Percentiles rank a stretch among this genome's conserved stretches.
Conservation (phyloP, 2,888 invertebrate species). For the Aspidiotus destructor region DNA sequence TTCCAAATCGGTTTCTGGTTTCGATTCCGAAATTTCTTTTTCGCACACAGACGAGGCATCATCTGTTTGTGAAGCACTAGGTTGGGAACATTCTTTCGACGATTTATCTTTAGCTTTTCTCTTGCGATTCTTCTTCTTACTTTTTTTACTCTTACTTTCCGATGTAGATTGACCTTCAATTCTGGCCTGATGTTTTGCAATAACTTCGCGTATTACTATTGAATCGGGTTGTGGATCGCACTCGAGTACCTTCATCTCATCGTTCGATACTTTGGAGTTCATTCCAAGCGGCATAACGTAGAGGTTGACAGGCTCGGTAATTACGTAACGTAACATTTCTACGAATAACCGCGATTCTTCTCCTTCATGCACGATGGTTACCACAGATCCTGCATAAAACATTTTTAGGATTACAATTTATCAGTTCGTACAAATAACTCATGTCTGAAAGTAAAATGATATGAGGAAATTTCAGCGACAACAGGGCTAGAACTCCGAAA, state of each 20-base stretch:
- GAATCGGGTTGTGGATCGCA: conserved; percentile 3
- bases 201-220: background rate
- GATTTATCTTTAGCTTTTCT: background rate
- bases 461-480: no score
- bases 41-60: no score
- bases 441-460: no score
- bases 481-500: no score
- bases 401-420: no score
- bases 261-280: background rate
- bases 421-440: no score
- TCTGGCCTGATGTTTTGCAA: background rate
- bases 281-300: conserved; percentile 12
- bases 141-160: background rate
- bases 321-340: conserved; percentile 11
- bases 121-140: background rate
- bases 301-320: conserved; percentile 21
- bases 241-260: background rate
- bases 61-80: background rate
- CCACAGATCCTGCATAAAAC: conserved; percentile 12
- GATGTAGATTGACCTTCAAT: background rate
- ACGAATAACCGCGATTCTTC: conserved; percentile 13
- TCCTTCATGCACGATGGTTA: conserved; percentile 23
- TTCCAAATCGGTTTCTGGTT: no score
- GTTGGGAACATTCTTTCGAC: background rate
- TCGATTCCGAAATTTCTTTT: no score